Conservation (phyloP, 2,888 invertebrate genomes). For the Drosophila anceps region DNA sequence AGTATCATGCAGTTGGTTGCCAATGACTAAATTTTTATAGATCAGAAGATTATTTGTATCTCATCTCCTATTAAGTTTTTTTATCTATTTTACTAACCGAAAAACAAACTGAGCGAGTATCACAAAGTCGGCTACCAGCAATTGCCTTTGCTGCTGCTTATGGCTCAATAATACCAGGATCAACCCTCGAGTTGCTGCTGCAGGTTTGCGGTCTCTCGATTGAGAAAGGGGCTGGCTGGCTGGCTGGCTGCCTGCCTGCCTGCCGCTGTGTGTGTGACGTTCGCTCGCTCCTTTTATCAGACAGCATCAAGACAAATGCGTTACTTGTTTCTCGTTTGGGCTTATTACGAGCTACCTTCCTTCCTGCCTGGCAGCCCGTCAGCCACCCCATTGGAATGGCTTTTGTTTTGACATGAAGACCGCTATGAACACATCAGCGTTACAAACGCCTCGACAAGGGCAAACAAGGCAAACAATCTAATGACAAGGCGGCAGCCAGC, state of each 20-base stretch:
- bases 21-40: background rate
- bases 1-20: background rate
- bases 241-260: background rate
- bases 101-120: background rate
- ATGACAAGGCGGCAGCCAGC: slow-evolving; percentile 63
- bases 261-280: background rate
- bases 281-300: slow-evolving; percentile 63
- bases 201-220: slow-evolving; percentile 34
- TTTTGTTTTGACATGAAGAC: slow-evolving; percentile 85
- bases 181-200: slow-evolving; percentile 63
- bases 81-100: no score
- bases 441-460: slow-evolving; percentile 76
- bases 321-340: slow-evolving; percentile 81
- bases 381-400: slow-evolving; percentile 44
- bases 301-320: slow-evolving; percentile 81
- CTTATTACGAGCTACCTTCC: slow-evolving; percentile 80
- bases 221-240: background rate
- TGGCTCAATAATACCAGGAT: slow-evolving; percentile 54
- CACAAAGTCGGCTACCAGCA: background rate
- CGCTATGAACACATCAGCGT: slow-evolving; percentile 84
- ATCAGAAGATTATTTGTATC: background rate
- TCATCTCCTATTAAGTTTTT: background rate
- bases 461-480: slow-evolving; percentile 78
- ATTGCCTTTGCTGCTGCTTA: slow-evolving; percentile 19
- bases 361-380: slow-evolving; percentile 20